phyloP scores from a whole-genome alignment of 2,888 invertebrate genomes.

The Oeneis ivallda region DNA sequence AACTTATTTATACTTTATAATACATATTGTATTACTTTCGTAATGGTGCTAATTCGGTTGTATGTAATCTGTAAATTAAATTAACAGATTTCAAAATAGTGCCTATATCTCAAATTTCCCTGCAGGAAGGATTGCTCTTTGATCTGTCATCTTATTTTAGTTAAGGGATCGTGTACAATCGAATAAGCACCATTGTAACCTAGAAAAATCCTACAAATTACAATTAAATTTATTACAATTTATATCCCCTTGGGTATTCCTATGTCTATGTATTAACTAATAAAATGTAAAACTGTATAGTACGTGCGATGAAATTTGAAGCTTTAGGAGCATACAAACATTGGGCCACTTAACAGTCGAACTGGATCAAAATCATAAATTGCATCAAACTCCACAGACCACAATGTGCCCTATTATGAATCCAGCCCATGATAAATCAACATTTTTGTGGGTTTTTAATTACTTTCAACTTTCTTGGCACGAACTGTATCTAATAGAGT shows the following conservation, averaged over 20 bases:
- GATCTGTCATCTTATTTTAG: background rate
- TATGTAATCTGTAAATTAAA: too few species aligned
- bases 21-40: background rate
- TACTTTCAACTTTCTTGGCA: conserved; percentile 2
- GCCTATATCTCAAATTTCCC: too few species aligned
- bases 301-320: background rate
- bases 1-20: background rate
- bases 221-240: conserved; percentile 10
- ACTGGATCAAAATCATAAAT: too few species aligned
- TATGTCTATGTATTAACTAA: conserved; percentile 3
- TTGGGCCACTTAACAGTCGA: too few species aligned
- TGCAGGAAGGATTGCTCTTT: too few species aligned
- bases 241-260: conserved; percentile 2
- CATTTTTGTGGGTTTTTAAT: too few species aligned
- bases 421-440: too few species aligned
- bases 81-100: too few species aligned
- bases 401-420: too few species aligned
- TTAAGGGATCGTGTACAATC: background rate
- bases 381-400: too few species aligned
- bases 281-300: background rate
- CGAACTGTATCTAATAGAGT: background rate
- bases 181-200: background rate
- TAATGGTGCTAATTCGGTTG: too few species aligned
- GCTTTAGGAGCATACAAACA: background rate
- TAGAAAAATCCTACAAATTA: background rate